Base-by-base conservation (phyloP, 2,888 invertebrate species). In the Patella ulyssiponensis region DNA sequence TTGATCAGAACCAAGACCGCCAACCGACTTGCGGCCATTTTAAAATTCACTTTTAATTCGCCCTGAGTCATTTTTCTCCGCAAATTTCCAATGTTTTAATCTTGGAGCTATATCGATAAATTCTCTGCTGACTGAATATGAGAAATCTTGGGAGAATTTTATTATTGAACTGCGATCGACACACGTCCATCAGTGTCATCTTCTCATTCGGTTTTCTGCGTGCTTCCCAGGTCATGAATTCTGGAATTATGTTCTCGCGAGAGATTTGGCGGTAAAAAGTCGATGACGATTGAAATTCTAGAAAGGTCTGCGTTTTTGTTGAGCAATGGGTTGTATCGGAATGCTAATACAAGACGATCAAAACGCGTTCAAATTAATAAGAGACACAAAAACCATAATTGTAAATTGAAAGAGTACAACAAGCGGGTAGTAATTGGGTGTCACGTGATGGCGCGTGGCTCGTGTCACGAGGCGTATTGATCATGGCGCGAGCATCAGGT, bases 61-160 rank as follows among this genome's bases (percentile, higher is more conserved):
- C 58, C 23, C 71, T 74, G 79, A 73, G 81, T 77, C 73, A 73
- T 74, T 51, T 71, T 79, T 79, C 76, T 81, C 79, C 77, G 78
- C 78, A 79, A 74, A 77, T 76, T 79, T 81, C 78, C 76, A 79
- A 81, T 79, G 79, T 79, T 79, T 58, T 75, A 69, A 71, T 77
- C 77, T 75, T 73, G 53, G 74, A 75, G 71, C 74, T 71, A 58
- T 56, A 17, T 15, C n/a, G 33, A 44, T 54, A 52, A 51, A 79
- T 79, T 56, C 56, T 44, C 51, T 51, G 69, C 77, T 77, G 80
- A 79, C 71, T 52, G 81, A 80, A 64, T 64, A 23, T 23, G 14
- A 64, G 64, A 64, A 64, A 23, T 64, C 64, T 64, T 15, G 20
- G 20, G 64, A 64, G 64, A 23, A 64, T 64, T 23, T 44, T 44